Evolutionary conservation across 2,113 vertebrate species (phyloP).

Genomic region (Neolamprologus devosi): DNA sequence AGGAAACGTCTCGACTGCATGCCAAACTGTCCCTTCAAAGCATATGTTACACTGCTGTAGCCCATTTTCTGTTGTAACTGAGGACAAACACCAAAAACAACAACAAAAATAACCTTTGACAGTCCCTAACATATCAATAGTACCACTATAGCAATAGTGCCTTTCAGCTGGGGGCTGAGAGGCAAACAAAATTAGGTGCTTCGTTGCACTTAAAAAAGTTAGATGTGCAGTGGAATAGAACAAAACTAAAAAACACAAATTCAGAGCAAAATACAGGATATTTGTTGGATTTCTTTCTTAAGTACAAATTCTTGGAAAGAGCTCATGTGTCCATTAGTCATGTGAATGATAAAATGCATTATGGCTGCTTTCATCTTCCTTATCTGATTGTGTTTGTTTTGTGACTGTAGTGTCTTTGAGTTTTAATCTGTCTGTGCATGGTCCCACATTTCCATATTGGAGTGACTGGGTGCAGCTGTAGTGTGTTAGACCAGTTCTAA

Average conservation of each 20-base stretch:
- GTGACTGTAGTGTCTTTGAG: neutral
- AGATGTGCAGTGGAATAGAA: neutral
- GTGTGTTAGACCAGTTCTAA: conserved; percentile 2
- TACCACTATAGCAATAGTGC: neutral
- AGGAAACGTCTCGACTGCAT: neutral
- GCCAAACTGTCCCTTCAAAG: neutral
- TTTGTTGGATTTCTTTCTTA: neutral
- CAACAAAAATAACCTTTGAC: neutral
- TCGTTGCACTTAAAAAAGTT: neutral
- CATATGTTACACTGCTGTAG: neutral
- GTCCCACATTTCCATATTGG: neutral
- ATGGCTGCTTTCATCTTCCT: neutral
- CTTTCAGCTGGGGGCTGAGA: neutral
- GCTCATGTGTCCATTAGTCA: neutral
- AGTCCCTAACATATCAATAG: neutral
- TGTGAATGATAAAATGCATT: neutral
- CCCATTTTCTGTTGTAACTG: neutral
- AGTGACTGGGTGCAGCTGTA: conserved; percentile 1
- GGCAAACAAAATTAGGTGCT: neutral
- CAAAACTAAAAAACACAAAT: neutral
- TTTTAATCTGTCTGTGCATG: neutral
- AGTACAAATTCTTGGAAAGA: neutral
- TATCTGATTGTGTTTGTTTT: conserved; percentile 9
- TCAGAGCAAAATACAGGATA: neutral
- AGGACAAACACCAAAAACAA: neutral